Evolutionary conservation across 2,888 invertebrate species (phyloP).

Genomic region (Temnothorax ravouxi): DNA sequence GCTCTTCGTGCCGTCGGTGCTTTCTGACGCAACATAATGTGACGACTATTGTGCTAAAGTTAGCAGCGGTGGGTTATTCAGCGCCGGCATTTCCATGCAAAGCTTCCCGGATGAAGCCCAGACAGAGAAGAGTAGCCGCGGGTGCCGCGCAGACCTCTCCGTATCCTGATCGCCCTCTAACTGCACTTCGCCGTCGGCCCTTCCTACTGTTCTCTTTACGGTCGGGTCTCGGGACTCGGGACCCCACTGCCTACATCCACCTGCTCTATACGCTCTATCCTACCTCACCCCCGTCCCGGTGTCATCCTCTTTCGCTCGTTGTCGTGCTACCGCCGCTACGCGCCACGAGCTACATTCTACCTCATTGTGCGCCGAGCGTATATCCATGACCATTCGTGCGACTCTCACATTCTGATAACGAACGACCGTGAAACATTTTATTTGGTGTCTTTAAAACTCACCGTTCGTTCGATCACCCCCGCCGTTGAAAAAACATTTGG

Average conservation of each 20-base stretch:
- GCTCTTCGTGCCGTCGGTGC: constrained; percentile 70
- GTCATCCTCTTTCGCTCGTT: constrained; percentile 56
- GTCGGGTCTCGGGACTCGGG: constrained; percentile 10
- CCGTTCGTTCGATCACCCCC: background rate
- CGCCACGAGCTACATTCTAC: constrained; percentile 76
- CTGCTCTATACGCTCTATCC: constrained; percentile 19
- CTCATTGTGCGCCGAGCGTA: constrained; percentile 79
- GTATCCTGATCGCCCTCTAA: constrained; percentile 82
- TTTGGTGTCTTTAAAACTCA: constrained; percentile 58
- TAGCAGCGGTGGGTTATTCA: constrained; percentile 82
- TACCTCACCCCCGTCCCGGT: background rate
- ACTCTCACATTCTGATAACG: constrained; percentile 79
- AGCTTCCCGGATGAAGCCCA: constrained; percentile 79
- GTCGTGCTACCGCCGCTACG: constrained; percentile 39
- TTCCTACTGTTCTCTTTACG: constrained; percentile 69
- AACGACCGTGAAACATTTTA: constrained; percentile 71
- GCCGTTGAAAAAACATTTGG: constrained; percentile 54
- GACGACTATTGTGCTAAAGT: constrained; percentile 83
- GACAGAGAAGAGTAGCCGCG: constrained; percentile 82
- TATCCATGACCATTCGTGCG: constrained; percentile 77
- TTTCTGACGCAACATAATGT: constrained; percentile 82
- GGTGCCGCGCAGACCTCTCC: constrained; percentile 81
- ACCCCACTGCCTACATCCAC: constrained; percentile 59
- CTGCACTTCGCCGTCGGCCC: constrained; percentile 77
- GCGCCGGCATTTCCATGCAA: constrained; percentile 82